phyloP scores from a whole-genome alignment of 2,888 invertebrate species.

The Epirrita christyi region DNA sequence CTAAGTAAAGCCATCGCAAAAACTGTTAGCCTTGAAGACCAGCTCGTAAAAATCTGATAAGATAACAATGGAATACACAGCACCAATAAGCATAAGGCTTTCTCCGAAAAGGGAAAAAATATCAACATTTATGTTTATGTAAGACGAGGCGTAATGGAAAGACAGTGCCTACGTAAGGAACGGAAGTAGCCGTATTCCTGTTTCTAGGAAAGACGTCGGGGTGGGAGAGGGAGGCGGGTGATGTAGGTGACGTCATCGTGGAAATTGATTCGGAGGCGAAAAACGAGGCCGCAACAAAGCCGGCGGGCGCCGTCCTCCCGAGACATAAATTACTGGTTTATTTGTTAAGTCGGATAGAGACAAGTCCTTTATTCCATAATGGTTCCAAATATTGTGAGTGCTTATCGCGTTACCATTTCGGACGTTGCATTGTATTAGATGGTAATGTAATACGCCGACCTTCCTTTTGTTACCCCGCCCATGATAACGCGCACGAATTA shows the following conservation, averaged over 20 bases:
- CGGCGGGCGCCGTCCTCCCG: slow-evolving; percentile 66
- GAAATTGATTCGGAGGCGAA: slow-evolving; percentile 80
- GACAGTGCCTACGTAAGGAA: slow-evolving; percentile 61
- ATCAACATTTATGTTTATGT: slow-evolving; percentile 51
- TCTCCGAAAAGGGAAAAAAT: slow-evolving; percentile 43
- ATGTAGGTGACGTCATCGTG: slow-evolving; percentile 72
- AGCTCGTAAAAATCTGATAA: slow-evolving; percentile 38
- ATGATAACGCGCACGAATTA: slow-evolving; percentile 24
- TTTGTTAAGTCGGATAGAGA: slow-evolving; percentile 62
- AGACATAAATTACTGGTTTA: slow-evolving; percentile 74
- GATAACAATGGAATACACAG: slow-evolving; percentile 34
- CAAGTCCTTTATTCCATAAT: slow-evolving; percentile 60
- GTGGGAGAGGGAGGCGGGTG: slow-evolving; percentile 47
- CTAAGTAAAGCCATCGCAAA: slow-evolving; percentile 29
- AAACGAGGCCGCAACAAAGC: slow-evolving; percentile 74
- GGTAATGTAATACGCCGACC: slow-evolving; percentile 27
- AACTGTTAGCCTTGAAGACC: slow-evolving; percentile 31
- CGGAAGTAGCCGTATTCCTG: slow-evolving; percentile 70
- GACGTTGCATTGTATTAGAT: slow-evolving; percentile 40
- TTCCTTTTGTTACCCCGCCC: slow-evolving; percentile 26
- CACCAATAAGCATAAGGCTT: slow-evolving; percentile 38
- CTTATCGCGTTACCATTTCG: slow-evolving; percentile 54
- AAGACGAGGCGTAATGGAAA: slow-evolving; percentile 56
- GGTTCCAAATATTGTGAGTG: slow-evolving; percentile 49
- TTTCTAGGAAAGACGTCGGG: slow-evolving; percentile 55